Conservation (phyloP, 2,888 invertebrate species). For the Eucera pruinosa region DNA sequence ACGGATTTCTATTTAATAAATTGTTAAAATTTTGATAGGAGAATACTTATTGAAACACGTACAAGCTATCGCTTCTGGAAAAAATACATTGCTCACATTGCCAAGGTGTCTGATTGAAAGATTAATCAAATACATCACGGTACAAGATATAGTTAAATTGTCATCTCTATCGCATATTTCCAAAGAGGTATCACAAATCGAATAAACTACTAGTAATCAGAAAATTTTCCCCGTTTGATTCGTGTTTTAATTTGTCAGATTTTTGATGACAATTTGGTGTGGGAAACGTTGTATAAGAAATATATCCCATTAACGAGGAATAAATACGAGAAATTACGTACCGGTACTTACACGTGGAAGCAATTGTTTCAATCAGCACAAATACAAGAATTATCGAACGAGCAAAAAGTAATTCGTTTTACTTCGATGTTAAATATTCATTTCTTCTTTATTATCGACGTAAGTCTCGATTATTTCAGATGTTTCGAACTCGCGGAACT, state of each 20-base stretch:
- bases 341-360: conserved; percentile 65
- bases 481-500: conserved; percentile 10
- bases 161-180: conserved; percentile 61
- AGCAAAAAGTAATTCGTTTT: conserved; percentile 34
- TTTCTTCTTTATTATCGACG: neutral
- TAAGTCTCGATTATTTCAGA: conserved; percentile 32
- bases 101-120: conserved; percentile 63
- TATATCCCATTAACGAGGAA: conserved; percentile 43
- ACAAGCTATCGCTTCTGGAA: conserved; percentile 49
- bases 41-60: conserved; percentile 62
- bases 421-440: neutral
- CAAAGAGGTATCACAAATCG: conserved; percentile 62
- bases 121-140: conserved; percentile 62
- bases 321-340: conserved; percentile 42
- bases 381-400: conserved; percentile 37
- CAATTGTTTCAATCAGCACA: conserved; percentile 63
- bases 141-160: conserved; percentile 67
- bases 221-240: neutral
- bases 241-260: conserved; percentile 53
- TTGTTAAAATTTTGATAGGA: conserved; percentile 52
- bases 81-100: conserved; percentile 66
- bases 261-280: conserved; percentile 68
- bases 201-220: no score
- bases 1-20: neutral
- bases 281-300: conserved; percentile 70